Percentiles rank a stretch among this genome's conserved stretches.
These are phyloP conservation scores for Drosophila sp. DNA, from an alignment of 1,140 invertebrate species.

Conservation along the genomic window DNA sequence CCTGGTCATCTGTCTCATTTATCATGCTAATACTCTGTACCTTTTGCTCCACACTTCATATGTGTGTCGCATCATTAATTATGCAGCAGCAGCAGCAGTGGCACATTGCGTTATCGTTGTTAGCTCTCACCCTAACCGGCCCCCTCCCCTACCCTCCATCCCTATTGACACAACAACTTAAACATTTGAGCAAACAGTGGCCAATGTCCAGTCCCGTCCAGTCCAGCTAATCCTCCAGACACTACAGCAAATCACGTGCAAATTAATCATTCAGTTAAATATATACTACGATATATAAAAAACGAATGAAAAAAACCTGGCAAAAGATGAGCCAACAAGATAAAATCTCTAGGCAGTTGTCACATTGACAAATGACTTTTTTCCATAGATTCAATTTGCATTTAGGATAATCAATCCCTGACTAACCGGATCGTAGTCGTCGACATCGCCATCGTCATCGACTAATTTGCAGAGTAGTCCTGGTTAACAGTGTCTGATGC, in stretches of 20 bases:
- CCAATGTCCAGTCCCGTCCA: slow-evolving; percentile 52
- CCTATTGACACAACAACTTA: slow-evolving; percentile 77
- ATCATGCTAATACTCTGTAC: slow-evolving; percentile 67
- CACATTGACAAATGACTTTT: slow-evolving; percentile 59
- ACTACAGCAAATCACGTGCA: slow-evolving; percentile 40
- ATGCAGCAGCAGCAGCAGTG: slow-evolving; percentile 32
- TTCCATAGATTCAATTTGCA: slow-evolving; percentile 64
- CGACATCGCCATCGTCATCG: neutral
- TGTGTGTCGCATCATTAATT: slow-evolving; percentile 70
- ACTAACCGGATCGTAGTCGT: slow-evolving; percentile 4
- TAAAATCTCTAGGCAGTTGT: slow-evolving; percentile 19
- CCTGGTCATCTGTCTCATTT: slow-evolving; percentile 52
- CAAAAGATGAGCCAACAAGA: slow-evolving; percentile 38
- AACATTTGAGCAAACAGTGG: slow-evolving; percentile 71
- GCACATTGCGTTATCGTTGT: slow-evolving; percentile 38
- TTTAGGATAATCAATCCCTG: slow-evolving; percentile 70
- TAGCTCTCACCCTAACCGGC: slow-evolving; percentile 10
- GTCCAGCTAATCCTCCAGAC: slow-evolving; percentile 46
- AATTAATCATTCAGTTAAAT: slow-evolving; percentile 48
- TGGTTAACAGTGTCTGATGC: too few species aligned
- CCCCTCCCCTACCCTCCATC: slow-evolving; percentile 3
- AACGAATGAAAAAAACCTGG: slow-evolving; percentile 1
- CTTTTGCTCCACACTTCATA: slow-evolving; percentile 46
- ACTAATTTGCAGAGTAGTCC: neutral
- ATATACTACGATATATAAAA: slow-evolving; percentile 27